Base-by-base conservation (phyloP, 2,888 invertebrate genomes). In the Andricus quercusramuli region DNA sequence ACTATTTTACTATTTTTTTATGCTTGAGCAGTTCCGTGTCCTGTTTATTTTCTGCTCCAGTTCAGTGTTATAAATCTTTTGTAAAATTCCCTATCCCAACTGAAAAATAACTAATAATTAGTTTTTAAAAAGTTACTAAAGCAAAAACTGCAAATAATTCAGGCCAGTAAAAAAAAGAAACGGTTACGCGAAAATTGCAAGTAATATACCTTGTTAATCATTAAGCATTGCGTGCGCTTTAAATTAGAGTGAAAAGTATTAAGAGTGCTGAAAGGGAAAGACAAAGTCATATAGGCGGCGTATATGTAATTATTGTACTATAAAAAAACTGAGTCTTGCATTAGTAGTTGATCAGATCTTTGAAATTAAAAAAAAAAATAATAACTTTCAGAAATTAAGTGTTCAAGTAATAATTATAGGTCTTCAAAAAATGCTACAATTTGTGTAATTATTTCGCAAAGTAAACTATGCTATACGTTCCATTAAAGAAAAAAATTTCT, bases 301-400 rank as follows among this genome's bases (percentile, higher is more conserved):
- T 59, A 11, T 22, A 22, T 59, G 22, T 59, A 59, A 59, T 59
- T 59, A 59, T 22, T 59, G 22, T 59, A 22, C 22, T 59, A 22
- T 59, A 59, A 22, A 59, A 59, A 59, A 59, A 59, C n/a, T 11
- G 22, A 22, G 22, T 22, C 22, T 59, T 11, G n/a, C 59, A 59
- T 22, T 59, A 59, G 59, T 59, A 11, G 59, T 59, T 59, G 22
- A 59, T 59, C 59, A 59, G 59, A 59, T 59, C 59, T 59, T 59
- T 59, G 11, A 59, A 59, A 59, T 59, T 3, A 22, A 59, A 59
- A 9, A 59, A n/a, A 59, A 22, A 22, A n/a, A 56, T 2, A 47
- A 51, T 51, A 59, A 59, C 59, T 59, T 22, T n/a, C 11, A 59
- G 59, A n/a, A 56, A 56, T 3, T 59, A 47, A 47, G 59, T 59